Base-by-base conservation (phyloP, 2,888 invertebrate genomes). In the Scaptomyza flava region DNA sequence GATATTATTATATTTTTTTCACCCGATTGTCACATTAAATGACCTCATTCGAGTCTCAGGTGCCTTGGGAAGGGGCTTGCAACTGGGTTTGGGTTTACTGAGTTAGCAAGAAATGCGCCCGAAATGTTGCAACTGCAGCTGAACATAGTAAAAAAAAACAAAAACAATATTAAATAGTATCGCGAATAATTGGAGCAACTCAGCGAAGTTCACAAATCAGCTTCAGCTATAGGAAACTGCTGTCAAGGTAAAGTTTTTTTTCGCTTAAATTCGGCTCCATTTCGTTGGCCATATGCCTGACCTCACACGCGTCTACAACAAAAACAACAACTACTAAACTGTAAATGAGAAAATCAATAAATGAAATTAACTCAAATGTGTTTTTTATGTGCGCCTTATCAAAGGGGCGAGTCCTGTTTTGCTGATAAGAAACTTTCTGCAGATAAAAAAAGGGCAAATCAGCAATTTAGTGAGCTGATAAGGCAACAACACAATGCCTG, bases 41-140 rank as follows among this genome's bases (percentile, higher is more conserved):
- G 86, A 86, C 86, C 86, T 76, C 80, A 72, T 69, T 81, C 38
- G 9, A 6, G 38, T 3, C 31, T 36, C 17, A 17, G 33, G 38
- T 57, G 67, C 72, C 71, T 72, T 71, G 71, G 66, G n/a, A 14
- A 12, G 43, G 33, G 51, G 51, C 31, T 31, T 62, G 65, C 60
- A 30, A 50, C 53, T 45, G 58, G 56, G 51, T 50, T 77, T 64
- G 52, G 57, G 54, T 71, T 68, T 70, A 76, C 82, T 85, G 80
- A 81, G 63, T 85, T 87, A 51, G 87, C 85, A 85, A 83, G 87
- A 87, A 81, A 72, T 57, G 76, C 77, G 48, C 63, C 68, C 64
- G 5, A 5, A 82, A 76, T 87, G 82, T 87, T 84, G 84, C 84
- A 84, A 87, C 74, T 51, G 59, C 66, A 77, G 69, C 67, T 36